Percentiles rank a stretch among this genome's conserved stretches.
phyloP scores from a whole-genome alignment of 2,113 vertebrate species.

The Psilopsiagon aymara region DNA sequence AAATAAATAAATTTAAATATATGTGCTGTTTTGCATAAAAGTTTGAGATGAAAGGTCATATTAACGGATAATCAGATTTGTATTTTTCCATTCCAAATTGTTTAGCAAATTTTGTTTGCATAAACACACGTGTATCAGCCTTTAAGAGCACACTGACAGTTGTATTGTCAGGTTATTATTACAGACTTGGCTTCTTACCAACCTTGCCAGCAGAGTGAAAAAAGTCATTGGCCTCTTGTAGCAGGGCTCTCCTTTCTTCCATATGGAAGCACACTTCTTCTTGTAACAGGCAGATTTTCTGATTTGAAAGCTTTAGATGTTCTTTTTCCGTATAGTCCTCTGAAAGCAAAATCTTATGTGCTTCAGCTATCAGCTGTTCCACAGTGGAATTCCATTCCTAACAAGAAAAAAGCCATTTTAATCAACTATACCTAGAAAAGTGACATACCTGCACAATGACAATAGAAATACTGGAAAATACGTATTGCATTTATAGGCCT shows the following conservation, averaged over 20 bases:
- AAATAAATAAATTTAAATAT: background rate
- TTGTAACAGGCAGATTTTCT: conserved; percentile 73
- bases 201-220: conserved; percentile 82
- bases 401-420: background rate
- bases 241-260: conserved; percentile 67
- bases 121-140: background rate
- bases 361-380: conserved; percentile 75
- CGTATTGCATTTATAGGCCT: background rate
- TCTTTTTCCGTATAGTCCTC: conserved; percentile 73
- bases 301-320: conserved; percentile 72
- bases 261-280: conserved; percentile 74
- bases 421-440: background rate
- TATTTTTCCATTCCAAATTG: background rate
- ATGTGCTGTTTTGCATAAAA: background rate
- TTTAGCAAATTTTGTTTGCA: background rate
- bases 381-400: conserved; percentile 78
- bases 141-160: background rate
- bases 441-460: background rate
- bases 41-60: background rate
- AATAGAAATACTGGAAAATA: background rate
- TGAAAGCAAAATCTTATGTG: conserved; percentile 63
- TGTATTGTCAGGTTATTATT: background rate
- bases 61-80: background rate
- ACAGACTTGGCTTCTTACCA: conserved; percentile 28
- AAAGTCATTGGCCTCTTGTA: conserved; percentile 81